These are phyloP conservation scores for Drosophila mayaguana DNA, from an alignment of 2,888 invertebrate species.

Conservation along the genomic window DNA sequence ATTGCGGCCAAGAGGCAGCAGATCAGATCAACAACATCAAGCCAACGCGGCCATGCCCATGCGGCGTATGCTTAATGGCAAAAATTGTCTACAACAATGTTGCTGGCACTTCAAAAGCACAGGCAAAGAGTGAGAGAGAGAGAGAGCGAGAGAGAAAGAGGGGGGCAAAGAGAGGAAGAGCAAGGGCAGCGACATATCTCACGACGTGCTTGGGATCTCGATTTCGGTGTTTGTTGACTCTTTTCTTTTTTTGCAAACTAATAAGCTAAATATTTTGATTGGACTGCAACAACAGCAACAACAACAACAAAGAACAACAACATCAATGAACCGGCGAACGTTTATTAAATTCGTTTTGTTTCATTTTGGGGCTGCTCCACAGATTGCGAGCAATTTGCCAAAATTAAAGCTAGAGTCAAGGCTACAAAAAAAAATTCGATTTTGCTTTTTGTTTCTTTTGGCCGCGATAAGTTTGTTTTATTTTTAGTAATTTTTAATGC, in stretches of 20 bases:
- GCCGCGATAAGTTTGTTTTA: conserved; percentile 27
- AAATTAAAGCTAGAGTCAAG: conserved; percentile 66
- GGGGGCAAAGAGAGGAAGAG: background rate
- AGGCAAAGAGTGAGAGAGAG: background rate
- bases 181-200: conserved; percentile 20
- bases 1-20: conserved; percentile 64
- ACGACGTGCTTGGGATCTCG: conserved; percentile 33
- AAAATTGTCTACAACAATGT: conserved; percentile 25
- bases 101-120: conserved; percentile 22
- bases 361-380: conserved; percentile 34
- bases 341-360: conserved; percentile 51
- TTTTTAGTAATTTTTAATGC: background rate
- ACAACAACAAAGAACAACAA: conserved; percentile 6
- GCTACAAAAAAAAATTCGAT: conserved; percentile 37
- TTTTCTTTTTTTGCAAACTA: conserved; percentile 55
- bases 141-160: background rate
- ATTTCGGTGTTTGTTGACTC: conserved; percentile 55
- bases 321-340: conserved; percentile 25
- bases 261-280: conserved; percentile 78
- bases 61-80: conserved; percentile 58
- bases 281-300: conserved; percentile 36
- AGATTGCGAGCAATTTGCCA: conserved; percentile 70
- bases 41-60: conserved; percentile 21
- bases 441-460: conserved; percentile 2
- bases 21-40: conserved; percentile 10